Evolutionary conservation across 1,140 invertebrate genomes (phyloP), one percentile per base, ranked within the genome.

Genomic region (Drosophila nikananu): DNA sequence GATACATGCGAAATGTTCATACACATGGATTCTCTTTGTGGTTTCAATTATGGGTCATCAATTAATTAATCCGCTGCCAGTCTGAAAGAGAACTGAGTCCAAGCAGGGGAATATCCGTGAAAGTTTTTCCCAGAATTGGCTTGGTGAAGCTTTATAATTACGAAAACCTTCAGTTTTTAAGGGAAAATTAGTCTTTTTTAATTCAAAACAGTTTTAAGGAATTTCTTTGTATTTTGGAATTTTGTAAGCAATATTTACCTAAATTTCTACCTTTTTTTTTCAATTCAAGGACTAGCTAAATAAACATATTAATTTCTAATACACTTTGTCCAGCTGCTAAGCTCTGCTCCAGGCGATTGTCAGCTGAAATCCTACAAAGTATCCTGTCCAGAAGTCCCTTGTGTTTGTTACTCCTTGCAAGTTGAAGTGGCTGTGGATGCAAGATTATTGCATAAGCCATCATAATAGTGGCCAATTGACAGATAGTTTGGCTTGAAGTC

Each of bases 1-100:
- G 25, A 62, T 68, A 35, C 44, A 68, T 54, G 39, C 13, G 17
- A 58, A 58, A 37, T 44, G 23, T 44, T 62, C n/a, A 32, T 23
- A 48, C 25, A 35, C 7, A 67, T n/a, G 39, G n/a, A 75, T 73
- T 65, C 25, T 25, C 68, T 72, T 77, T 76, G 55, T 68, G 73
- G 62, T 55, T 61, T 68, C 73, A 61, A 77, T 77, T 67, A 76
- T 58, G 41, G 72, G 25, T 46, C 60, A 77, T 76, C 73, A 59
- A 74, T 77, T 49, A 44, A 76, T 76, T 64, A 52, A 57, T 64
- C 57, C 72, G 30, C 32, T 19, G 27, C 27, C 9, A 54, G 25
- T 37, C 25, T 15, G 42, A 41, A 42, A 25, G n/a, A n/a, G n/a
- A n/a, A n/a, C n/a, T n/a, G n/a, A 58, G 15, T 23, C 15, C 9